phyloP scores from a whole-genome alignment of 2,797 vertebrate genomes.

The Lophotriccus pileatus region DNA sequence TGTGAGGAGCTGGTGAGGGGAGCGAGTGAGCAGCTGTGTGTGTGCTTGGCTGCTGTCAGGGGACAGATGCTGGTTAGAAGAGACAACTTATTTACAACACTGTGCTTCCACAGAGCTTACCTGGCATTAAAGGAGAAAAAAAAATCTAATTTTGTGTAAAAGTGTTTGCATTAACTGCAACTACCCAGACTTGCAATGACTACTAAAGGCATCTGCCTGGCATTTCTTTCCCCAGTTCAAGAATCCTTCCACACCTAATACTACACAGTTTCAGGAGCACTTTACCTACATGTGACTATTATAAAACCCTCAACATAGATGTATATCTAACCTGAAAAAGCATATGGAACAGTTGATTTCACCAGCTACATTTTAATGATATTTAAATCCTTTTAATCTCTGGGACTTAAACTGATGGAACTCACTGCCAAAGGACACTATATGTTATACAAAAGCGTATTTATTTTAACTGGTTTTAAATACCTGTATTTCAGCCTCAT shows the following conservation, averaged over 20 bases:
- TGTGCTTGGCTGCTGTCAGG: not conserved
- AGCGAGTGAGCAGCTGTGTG: not conserved
- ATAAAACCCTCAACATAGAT: not conserved
- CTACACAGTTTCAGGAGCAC: not conserved
- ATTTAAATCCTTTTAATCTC: not conserved
- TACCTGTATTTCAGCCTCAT: not conserved
- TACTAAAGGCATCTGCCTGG: not conserved
- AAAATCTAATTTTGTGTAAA: not conserved
- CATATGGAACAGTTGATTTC: not conserved
- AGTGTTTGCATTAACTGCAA: not conserved
- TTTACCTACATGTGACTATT: not conserved
- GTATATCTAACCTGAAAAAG: not conserved
- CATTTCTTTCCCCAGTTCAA: not conserved
- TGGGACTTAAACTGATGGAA: not conserved
- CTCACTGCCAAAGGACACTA: not conserved
- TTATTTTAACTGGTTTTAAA: not conserved
- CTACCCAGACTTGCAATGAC: not conserved
- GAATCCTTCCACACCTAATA: not conserved
- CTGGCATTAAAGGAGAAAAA: not conserved
- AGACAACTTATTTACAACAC: not conserved
- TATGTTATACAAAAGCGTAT: not conserved
- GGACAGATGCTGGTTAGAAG: not conserved
- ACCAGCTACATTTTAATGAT: not conserved
- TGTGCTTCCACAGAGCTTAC: not conserved
- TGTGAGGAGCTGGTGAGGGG: not conserved